These are phyloP conservation scores for Sycon ciliatum DNA, from an alignment of 37 sponge, comb jelly and placozoan genomes.

Conservation along the genomic window DNA sequence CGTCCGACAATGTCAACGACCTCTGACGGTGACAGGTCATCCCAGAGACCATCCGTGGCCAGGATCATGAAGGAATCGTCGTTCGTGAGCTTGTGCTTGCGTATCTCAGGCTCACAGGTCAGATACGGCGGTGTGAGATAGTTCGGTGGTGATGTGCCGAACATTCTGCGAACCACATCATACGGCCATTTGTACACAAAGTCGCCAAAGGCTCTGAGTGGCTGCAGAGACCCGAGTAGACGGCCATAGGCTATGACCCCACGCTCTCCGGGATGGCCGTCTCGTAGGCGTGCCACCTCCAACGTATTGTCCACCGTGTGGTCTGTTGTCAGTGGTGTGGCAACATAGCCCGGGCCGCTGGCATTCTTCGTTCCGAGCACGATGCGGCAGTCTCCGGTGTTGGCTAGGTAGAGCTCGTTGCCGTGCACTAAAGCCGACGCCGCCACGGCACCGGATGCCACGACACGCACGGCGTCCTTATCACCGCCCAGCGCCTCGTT, in stretches of 20 bases:
- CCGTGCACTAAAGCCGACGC: slow-evolving; percentile 23
- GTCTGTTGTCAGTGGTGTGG: slow-evolving; percentile 53
- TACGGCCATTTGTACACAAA: slow-evolving; percentile 66
- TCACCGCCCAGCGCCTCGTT: background rate
- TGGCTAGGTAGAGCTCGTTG: slow-evolving; percentile 51
- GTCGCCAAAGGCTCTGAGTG: slow-evolving; percentile 78
- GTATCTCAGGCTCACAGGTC: slow-evolving; percentile 70
- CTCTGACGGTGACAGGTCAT: slow-evolving; percentile 49
- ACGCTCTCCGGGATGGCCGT: slow-evolving; percentile 58
- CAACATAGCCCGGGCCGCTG: slow-evolving; percentile 29
- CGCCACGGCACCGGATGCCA: slow-evolving; percentile 53
- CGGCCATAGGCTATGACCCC: slow-evolving; percentile 38
- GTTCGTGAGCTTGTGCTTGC: slow-evolving; percentile 18
- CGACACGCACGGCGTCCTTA: background rate
- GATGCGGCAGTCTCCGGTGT: slow-evolving; percentile 72
- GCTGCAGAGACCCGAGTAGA: slow-evolving; percentile 67
- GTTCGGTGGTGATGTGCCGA: slow-evolving; percentile 19
- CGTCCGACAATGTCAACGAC: slow-evolving; percentile 51
- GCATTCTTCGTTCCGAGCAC: slow-evolving; percentile 41
- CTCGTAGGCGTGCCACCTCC: slow-evolving; percentile 50
- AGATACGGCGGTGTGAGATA: slow-evolving; percentile 78
- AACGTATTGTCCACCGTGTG: slow-evolving; percentile 53
- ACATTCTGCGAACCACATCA: slow-evolving; percentile 24
- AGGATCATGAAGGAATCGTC: slow-evolving; percentile 59
- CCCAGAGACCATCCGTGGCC: slow-evolving; percentile 84